phyloP scores from a whole-genome alignment of 2,113 vertebrate species.

The Sphaerodactylus townsendi region DNA sequence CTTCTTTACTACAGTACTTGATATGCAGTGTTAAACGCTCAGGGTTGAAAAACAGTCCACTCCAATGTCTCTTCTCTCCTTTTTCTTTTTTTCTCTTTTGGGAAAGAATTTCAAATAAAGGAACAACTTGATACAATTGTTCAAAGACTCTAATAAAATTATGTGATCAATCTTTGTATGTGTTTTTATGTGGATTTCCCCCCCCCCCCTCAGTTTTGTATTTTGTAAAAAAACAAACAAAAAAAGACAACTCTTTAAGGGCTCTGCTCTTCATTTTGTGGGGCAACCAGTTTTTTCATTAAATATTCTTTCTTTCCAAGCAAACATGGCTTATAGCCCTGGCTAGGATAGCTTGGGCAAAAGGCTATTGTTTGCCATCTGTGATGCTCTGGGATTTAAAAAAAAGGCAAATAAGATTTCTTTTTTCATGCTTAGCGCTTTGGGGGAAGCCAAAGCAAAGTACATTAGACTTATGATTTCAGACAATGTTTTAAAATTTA shows the following conservation, averaged over 20 bases:
- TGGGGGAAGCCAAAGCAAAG: conserved; percentile 44
- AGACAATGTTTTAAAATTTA: conserved; percentile 54
- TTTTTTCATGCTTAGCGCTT: conserved; percentile 45
- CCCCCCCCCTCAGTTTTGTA: conserved; percentile 42
- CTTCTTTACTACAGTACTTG: conserved; percentile 78
- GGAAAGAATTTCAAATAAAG: conserved; percentile 78
- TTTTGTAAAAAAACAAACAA: conserved; percentile 48
- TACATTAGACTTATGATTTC: conserved; percentile 49
- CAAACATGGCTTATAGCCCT: not conserved
- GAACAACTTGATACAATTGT: conserved; percentile 74
- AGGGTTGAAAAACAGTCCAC: conserved; percentile 82
- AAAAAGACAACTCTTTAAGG: conserved; percentile 7
- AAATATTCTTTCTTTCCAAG: conserved; percentile 35
- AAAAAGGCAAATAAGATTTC: conserved; percentile 33
- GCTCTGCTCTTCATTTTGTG: conserved; percentile 49
- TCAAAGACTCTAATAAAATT: conserved; percentile 80
- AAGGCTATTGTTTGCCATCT: conserved; percentile 2
- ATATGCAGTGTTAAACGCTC: conserved; percentile 82
- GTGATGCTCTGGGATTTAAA: conserved; percentile 38
- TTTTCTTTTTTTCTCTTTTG: conserved; percentile 23
- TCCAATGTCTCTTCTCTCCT: conserved; percentile 76
- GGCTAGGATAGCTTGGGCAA: not conserved
- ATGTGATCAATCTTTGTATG: conserved; percentile 78
- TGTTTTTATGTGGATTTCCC: conserved; percentile 75
- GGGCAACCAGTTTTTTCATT: conserved; percentile 39